Evolutionary conservation across 2,888 invertebrate species (phyloP).

Genomic region (Lypha dubia): DNA sequence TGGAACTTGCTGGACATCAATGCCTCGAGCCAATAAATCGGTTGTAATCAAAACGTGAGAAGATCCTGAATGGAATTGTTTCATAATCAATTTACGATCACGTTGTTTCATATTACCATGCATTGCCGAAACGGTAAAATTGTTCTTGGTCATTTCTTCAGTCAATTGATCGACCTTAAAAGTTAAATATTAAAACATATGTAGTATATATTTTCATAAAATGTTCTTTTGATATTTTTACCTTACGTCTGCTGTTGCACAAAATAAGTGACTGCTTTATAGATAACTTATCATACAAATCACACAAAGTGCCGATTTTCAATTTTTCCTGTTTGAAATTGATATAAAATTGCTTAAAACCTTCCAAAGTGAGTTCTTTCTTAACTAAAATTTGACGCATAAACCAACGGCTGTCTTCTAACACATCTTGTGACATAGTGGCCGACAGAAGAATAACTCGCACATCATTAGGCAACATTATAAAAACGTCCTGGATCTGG

Average conservation of each 20-base stretch:
- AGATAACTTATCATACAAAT: slow-evolving; percentile 98
- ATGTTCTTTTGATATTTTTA: slow-evolving; percentile 62
- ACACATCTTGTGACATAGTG: slow-evolving; percentile 98
- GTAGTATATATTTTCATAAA: background rate
- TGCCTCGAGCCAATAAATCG: slow-evolving; percentile 98
- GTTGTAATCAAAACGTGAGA: slow-evolving; percentile 99
- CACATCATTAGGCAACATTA: slow-evolving; percentile 94
- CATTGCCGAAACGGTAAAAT: slow-evolving; percentile 99
- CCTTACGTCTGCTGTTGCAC: slow-evolving; percentile 99
- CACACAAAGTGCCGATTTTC: slow-evolving; percentile 97
- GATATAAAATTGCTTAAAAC: slow-evolving; percentile 99
- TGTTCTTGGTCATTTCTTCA: slow-evolving; percentile 95
- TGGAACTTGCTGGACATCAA: slow-evolving; percentile 99
- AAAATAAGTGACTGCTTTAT: slow-evolving; percentile 99
- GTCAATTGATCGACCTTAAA: slow-evolving; percentile 95
- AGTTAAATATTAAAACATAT: background rate
- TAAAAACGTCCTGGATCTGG: slow-evolving; percentile 99
- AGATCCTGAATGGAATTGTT: slow-evolving; percentile 99
- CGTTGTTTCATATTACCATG: slow-evolving; percentile 99
- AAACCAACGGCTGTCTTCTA: slow-evolving; percentile 98
- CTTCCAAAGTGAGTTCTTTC: slow-evolving; percentile 96
- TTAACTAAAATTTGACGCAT: slow-evolving; percentile 99
- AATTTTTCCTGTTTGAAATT: slow-evolving; percentile 96
- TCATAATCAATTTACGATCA: slow-evolving; percentile 99
- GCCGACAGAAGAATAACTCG: slow-evolving; percentile 98